Evolutionary conservation across 1,140 invertebrate species (phyloP).

Genomic region (Apocrypta bakeri): DNA sequence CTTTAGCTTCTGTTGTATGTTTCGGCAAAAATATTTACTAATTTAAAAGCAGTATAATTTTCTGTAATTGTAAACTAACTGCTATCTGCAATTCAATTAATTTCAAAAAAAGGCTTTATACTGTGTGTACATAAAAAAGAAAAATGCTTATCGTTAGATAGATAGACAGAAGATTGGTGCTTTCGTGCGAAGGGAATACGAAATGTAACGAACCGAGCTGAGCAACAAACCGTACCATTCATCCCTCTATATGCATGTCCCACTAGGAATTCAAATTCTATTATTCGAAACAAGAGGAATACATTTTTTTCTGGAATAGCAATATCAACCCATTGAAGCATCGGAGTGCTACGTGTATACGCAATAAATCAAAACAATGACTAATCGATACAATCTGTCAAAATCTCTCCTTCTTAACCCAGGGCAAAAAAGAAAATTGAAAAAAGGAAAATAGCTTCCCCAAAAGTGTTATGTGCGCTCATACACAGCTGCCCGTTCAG

Average conservation of each 20-base stretch:
- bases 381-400: neutral
- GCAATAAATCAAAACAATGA: slow-evolving; percentile 16
- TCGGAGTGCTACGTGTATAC: too few species aligned
- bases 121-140: neutral
- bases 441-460: slow-evolving; percentile 5
- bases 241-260: neutral
- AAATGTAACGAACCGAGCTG: slow-evolving; percentile 10
- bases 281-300: neutral
- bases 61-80: too few species aligned
- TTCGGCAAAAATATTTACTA: neutral
- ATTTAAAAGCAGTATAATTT: too few species aligned
- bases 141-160: neutral
- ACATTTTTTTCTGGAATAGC: too few species aligned
- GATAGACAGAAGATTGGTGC: neutral
- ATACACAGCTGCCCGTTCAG: neutral
- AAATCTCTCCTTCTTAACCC: neutral
- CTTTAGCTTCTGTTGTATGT: neutral
- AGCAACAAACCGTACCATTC: slow-evolving; percentile 20
- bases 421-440: neutral
- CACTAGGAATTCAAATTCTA: neutral
- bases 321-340: neutral
- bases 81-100: neutral
- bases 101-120: too few species aligned
- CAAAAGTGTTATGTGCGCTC: neutral
- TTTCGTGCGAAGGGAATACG: slow-evolving; percentile 18